A percentile compares a stretch with the other conserved stretches of the same genome.
Conservation (phyloP, 2,888 invertebrate genomes). For the Taenaris catops region DNA sequence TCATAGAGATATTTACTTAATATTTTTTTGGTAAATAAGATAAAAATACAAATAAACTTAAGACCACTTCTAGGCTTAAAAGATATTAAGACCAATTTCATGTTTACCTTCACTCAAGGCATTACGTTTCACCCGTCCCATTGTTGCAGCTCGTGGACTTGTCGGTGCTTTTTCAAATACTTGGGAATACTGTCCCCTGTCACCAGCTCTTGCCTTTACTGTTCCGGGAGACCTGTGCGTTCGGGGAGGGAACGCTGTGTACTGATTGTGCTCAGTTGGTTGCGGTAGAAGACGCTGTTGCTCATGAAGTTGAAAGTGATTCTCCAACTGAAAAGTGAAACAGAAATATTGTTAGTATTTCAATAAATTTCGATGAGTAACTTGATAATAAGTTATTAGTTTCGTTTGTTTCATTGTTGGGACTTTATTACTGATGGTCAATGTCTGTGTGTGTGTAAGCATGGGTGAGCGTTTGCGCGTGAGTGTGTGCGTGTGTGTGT, state of each 20-base stretch:
- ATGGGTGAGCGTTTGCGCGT: no score
- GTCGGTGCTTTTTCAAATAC: slow-evolving; percentile 79
- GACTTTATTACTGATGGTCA: no score
- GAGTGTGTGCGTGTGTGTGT: slow-evolving; percentile 65
- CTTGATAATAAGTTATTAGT: no score
- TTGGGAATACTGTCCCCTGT: slow-evolving; percentile 71
- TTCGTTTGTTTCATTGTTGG: no score
- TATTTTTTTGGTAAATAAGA: no score
- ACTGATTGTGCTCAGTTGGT: slow-evolving; percentile 64
- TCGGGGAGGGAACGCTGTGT: slow-evolving; percentile 68
- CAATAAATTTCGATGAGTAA: no score
- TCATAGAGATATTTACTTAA: no score
- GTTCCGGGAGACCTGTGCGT: slow-evolving; percentile 51
- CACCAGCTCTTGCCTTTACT: slow-evolving; percentile 61
- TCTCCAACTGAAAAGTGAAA: slow-evolving; percentile 47
- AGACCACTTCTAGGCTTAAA: no score
- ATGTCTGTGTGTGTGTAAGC: no score
- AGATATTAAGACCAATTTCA: no score
- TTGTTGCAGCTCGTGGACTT: slow-evolving; percentile 70
- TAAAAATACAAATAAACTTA: no score
- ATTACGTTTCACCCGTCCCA: slow-evolving; percentile 62
- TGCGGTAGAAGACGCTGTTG: slow-evolving; percentile 68
- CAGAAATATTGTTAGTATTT: no score
- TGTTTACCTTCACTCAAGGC: slow-evolving; percentile 22
- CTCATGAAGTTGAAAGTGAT: slow-evolving; percentile 71